Evolutionary conservation across 2,888 invertebrate species (phyloP), one percentile per base, ranked within the genome.

Genomic region (Habroteleia sp.): DNA sequence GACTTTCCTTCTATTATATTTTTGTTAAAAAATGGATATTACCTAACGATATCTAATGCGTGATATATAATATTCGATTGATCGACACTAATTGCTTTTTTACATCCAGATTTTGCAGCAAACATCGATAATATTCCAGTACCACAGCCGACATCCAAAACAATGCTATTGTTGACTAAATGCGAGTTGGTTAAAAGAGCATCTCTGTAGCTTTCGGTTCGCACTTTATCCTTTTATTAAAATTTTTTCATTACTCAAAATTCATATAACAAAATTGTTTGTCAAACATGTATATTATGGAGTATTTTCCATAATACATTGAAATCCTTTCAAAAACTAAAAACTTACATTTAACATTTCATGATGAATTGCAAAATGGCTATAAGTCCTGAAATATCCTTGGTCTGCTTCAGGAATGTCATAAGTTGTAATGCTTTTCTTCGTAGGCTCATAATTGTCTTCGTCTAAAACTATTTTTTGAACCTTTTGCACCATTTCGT

Each of bases 111-210:
- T 84, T 95, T 93, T 6, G 97, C 98, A 77, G 97, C 95, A 91
- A 99, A 99, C 96, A 99, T 97, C 7, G 98, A 98, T 14, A 99
- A 90, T 79, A 99, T 98, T 17, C 97, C 97, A 0, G 99, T 99
- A 14, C 99, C 99, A 89, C 98, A 98, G 25, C 99, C 99, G 60
- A 99, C 93, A 90, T 99, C 99, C 69, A 99, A 89, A 11, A 99
- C 96, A 13, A 92, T 90, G 89, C 97, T 97, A 31, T 92, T 93
- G 81, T 90, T 90, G 52, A 97, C 91, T 60, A 91, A 89, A 23
- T 92, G 91, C 20, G 90, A 89, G 86, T 97, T 97, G 10, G 92
- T 91, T 46, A 94, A 84, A 77, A 98, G 93, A 13, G 97, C 96
- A 89, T 95, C 92, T 80, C 94, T 91, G 84, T 98, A 98, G 79